Conservation (phyloP, 2,888 invertebrate genomes). For the Gastrophysa polygoni region DNA sequence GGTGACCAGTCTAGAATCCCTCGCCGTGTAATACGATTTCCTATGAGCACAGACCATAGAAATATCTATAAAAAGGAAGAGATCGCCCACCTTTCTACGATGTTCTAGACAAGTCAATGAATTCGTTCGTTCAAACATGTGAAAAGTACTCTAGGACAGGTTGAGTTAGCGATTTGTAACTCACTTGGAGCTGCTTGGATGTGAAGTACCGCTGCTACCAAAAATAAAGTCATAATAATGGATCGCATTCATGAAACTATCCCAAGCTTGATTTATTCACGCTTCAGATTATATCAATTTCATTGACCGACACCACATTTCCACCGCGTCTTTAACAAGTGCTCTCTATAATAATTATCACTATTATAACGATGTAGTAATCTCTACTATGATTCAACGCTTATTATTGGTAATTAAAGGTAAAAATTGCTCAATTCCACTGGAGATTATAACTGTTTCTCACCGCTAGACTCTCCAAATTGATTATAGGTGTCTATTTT, state of each 20-base stretch:
- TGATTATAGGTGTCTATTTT: conserved; percentile 24
- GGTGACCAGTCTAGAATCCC: too few relatives aligned
- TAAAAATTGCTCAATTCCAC: conserved; percentile 12
- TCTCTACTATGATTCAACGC: conserved; percentile 23
- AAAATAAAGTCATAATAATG: too few relatives aligned
- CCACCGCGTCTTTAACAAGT: background rate
- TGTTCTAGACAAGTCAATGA: too few relatives aligned
- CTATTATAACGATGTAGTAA: conserved; percentile 18
- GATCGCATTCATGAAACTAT: background rate
- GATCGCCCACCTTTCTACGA: too few relatives aligned
- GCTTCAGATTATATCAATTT: background rate
- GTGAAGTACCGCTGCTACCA: too few relatives aligned
- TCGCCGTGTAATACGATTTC: too few relatives aligned
- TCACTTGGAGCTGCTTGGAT: too few relatives aligned
- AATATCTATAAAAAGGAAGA: too few relatives aligned
- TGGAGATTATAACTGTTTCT: conserved; percentile 21
- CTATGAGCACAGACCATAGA: too few relatives aligned
- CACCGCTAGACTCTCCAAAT: conserved; percentile 14
- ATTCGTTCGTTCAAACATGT: too few relatives aligned
- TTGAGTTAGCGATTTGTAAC: too few relatives aligned
- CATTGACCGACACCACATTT: background rate
- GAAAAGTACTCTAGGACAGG: too few relatives aligned
- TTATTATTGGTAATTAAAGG: conserved; percentile 21
- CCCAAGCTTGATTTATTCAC: background rate
- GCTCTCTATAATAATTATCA: background rate